These are phyloP conservation scores for Loxodonta africana DNA, from an alignment of 2,113 vertebrate species.

Conservation along the genomic window DNA sequence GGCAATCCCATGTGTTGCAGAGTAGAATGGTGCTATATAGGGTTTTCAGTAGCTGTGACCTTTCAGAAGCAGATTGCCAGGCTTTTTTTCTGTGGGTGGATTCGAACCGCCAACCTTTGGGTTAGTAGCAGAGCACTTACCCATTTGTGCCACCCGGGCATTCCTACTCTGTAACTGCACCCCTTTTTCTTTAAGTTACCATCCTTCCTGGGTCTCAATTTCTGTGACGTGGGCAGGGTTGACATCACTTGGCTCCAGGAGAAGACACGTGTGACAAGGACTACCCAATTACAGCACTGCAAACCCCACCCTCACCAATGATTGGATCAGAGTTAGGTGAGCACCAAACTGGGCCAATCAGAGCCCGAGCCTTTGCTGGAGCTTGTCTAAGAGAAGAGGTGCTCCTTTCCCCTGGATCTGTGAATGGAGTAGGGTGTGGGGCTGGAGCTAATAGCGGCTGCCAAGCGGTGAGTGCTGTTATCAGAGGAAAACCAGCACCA, in stretches of 20 bases:
- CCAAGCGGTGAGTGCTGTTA: not conserved
- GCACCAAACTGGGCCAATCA: too few species aligned
- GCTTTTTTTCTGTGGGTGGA: too few species aligned
- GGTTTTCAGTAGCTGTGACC: too few species aligned
- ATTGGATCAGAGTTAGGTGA: not conserved
- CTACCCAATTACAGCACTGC: not conserved
- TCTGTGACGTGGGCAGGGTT: not conserved
- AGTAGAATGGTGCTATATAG: too few species aligned
- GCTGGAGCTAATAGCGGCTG: not conserved
- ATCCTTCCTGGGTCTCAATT: not conserved
- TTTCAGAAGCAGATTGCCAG: too few species aligned
- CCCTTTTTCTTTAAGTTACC: not conserved
- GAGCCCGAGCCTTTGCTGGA: not conserved
- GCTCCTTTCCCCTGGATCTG: not conserved
- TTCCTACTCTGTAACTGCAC: not conserved
- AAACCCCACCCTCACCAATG: not conserved
- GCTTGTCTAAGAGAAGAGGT: not conserved
- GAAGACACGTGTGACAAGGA: not conserved
- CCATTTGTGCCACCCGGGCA: too few species aligned
- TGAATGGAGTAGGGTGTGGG: not conserved
- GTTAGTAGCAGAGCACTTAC: too few species aligned
- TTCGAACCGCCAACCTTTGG: too few species aligned
- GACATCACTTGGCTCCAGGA: not conserved
- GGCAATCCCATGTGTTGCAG: too few species aligned
- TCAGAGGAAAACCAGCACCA: not conserved